Base-by-base conservation (phyloP, 2,888 invertebrate genomes). In the Cheilosia vulpina region DNA sequence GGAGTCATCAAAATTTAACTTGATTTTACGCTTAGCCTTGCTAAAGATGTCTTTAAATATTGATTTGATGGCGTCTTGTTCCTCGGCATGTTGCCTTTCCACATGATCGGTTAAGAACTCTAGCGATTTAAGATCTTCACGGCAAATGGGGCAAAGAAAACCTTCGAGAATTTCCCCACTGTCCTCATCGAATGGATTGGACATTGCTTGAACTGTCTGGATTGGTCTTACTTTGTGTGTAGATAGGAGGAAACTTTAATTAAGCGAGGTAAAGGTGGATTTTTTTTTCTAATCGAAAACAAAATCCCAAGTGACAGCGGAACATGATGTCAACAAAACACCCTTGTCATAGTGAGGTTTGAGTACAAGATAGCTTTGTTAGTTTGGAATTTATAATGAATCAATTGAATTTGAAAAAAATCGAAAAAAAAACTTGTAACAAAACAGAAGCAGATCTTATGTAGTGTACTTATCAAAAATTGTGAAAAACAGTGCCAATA, bases 91-190 rank as follows among this genome's bases (percentile, higher is more conserved):
- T 69, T 95, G 94, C 83, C 96, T 96, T 91, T 98, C 97, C 90
- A 98, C 98, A 93, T 99, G 99, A 87, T 94, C 94, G 71, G 97
- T 96, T 73, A 99, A 93, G 90, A 96, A 96, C 68, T 95, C 94
- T 6, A 97, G 95, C 15, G 97, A 96, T 90, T 97, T 96, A 58
- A 98, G 94, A 92, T 99, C 98, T 47, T 96, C 95, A 93, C 97
- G 96, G 90, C 99, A 99, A 89, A 98, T 97, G 0, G 99, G 98
- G 92, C 99, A 99, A 11, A 99, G 93, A 90, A 99, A 98, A 5
- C 99, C 99, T 92, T 99, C 98, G 81, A 97, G 93, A 88, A 97
- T 96, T 89, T 94, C 94, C 4, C 91, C 92, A 45, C 17, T 78
- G 19, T 89, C 88, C 2, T 89, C 90, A n/a, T 89, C 91, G 66